Evolutionary conservation across 2,797 vertebrate genomes (phyloP).

Genomic region (Perdix hodgsoniae): DNA sequence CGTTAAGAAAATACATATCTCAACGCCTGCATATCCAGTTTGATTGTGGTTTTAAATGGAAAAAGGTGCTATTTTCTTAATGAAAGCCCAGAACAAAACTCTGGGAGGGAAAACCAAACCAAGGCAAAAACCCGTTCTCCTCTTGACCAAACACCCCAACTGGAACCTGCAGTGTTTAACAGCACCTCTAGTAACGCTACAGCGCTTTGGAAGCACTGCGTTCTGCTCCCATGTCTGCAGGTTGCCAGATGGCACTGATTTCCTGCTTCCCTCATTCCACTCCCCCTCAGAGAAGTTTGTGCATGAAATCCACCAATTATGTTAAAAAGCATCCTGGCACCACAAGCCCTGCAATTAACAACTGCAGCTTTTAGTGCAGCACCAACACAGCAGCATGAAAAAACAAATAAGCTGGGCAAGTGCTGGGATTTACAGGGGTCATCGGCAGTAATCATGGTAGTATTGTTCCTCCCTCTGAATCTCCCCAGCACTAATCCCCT

Average conservation of each 20-base stretch:
- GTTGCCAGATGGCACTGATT: slow-evolving; percentile 64
- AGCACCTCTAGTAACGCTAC: background rate
- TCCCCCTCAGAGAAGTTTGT: slow-evolving; percentile 65
- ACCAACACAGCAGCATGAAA: slow-evolving; percentile 58
- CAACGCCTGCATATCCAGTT: background rate
- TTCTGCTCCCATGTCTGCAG: slow-evolving; percentile 1
- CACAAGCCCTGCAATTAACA: slow-evolving; percentile 63
- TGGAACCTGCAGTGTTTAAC: background rate
- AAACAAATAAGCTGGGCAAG: slow-evolving; percentile 66
- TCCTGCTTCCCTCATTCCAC: slow-evolving; percentile 50
- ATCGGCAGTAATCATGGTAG: slow-evolving; percentile 25
- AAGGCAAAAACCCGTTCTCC: background rate
- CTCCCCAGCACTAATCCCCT: slow-evolving; percentile 47
- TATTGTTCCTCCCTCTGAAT: background rate
- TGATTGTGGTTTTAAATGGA: background rate
- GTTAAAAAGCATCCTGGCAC: slow-evolving; percentile 67
- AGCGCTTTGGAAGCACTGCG: background rate
- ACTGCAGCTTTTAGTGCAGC: slow-evolving; percentile 67
- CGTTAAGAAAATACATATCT: too few species aligned
- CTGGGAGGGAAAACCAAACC: background rate
- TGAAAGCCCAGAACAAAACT: background rate
- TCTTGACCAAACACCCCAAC: background rate
- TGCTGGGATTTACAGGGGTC: slow-evolving; percentile 59
- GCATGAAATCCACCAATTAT: slow-evolving; percentile 69
- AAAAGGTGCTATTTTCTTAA: background rate